Percentiles rank a stretch among this genome's conserved stretches.
Conservation (phyloP, 1,140 invertebrate genomes). For the Alviniconcha marisindica region DNA sequence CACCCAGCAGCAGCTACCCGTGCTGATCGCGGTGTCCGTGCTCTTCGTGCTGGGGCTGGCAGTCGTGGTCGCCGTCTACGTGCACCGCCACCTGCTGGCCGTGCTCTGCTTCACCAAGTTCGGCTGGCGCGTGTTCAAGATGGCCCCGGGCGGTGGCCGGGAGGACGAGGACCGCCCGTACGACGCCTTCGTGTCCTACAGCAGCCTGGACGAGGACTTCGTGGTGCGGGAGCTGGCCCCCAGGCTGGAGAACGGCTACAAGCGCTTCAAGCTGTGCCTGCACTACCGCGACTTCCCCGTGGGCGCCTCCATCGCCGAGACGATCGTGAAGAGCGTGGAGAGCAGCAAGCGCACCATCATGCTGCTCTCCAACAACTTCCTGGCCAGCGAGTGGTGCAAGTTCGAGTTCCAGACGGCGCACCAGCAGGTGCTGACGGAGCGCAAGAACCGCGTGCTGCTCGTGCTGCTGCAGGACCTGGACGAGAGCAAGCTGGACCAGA, state of each 20-base stretch:
- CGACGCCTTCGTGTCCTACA: conserved; percentile 66
- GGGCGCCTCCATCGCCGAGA: conserved; percentile 59
- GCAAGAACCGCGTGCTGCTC: conserved; percentile 53
- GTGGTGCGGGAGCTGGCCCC: conserved; percentile 60
- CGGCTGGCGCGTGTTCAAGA: conserved; percentile 49
- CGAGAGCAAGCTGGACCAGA: conserved; percentile 49
- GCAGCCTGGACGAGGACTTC: conserved; percentile 60
- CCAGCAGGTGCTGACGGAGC: conserved; percentile 56
- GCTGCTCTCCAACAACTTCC: conserved; percentile 57
- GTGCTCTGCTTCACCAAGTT: conserved; percentile 58
- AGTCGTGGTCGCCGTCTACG: conserved; percentile 43
- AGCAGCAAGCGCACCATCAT: conserved; percentile 61
- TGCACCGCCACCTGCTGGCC: conserved; percentile 55
- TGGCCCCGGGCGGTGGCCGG: conserved; percentile 32
- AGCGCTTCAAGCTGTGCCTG: conserved; percentile 62
- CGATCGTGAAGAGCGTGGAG: conserved; percentile 55
- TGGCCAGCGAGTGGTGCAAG: conserved; percentile 61
- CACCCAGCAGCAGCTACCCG: conserved; percentile 29
- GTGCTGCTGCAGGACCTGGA: conserved; percentile 60
- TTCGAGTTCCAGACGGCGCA: conserved; percentile 65
- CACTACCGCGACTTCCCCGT: conserved; percentile 62
- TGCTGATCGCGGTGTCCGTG: conserved; percentile 41
- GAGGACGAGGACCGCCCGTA: conserved; percentile 50
- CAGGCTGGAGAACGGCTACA: conserved; percentile 56
- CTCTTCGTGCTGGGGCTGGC: conserved; percentile 34